These are phyloP conservation scores for Amiota mariae DNA, from an alignment of 2,888 invertebrate genomes.

Conservation along the genomic window DNA sequence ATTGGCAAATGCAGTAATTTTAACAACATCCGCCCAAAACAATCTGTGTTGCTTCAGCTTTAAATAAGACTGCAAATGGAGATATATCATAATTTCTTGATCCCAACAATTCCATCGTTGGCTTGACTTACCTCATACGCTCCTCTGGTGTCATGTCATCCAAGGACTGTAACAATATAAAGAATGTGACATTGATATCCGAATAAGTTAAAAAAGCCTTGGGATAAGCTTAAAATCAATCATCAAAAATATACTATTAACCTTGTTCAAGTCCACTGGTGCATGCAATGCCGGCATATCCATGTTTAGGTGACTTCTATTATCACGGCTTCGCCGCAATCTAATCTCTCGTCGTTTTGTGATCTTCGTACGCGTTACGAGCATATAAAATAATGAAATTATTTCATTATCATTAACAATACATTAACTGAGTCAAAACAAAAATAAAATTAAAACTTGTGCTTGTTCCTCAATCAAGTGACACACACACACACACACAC, in stretches of 20 bases:
- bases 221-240: background rate
- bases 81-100: no score
- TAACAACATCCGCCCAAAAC: background rate
- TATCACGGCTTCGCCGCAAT: constrained; percentile 45
- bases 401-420: background rate
- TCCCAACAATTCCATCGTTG: no score
- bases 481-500: no score
- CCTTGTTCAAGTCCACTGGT: constrained; percentile 76
- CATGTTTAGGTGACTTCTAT: constrained; percentile 47
- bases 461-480: no score
- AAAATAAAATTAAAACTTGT: no score
- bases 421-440: background rate
- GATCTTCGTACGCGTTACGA: constrained; percentile 38
- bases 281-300: constrained; percentile 73
- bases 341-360: constrained; percentile 43
- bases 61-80: no score
- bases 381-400: constrained; percentile 36
- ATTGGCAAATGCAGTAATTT: constrained; percentile 28
- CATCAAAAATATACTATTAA: constrained; percentile 51
- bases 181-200: constrained; percentile 18
- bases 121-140: constrained; percentile 78
- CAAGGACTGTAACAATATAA: constrained; percentile 77
- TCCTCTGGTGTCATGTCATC: constrained; percentile 85
- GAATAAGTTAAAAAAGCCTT: background rate
- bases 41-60: no score